Conservation (phyloP, 2,113 vertebrate species). For the Charina bottae region DNA sequence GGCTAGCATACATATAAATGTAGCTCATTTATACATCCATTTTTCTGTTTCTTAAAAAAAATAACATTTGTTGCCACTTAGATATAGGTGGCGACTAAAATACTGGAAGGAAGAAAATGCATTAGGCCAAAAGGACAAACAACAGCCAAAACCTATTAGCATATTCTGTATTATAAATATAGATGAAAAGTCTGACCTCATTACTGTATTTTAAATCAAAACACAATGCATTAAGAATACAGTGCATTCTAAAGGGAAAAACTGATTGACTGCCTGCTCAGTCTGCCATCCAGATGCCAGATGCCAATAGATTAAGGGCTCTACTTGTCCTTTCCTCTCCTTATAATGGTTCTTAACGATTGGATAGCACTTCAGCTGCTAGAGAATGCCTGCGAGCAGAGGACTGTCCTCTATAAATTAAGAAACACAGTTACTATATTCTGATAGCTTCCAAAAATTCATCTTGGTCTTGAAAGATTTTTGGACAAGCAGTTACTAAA, state of each 20-base stretch:
- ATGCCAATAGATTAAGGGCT: not conserved
- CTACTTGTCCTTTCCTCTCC: not conserved
- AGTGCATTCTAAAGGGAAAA: not conserved
- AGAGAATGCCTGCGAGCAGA: not conserved
- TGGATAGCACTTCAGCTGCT: not conserved
- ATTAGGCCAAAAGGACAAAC: not conserved
- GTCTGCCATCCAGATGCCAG: not conserved
- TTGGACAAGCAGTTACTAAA: not conserved
- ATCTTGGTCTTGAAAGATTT: constrained; percentile 3
- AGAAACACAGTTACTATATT: not conserved
- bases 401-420: not conserved
- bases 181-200: not conserved
- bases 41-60: not conserved
- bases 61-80: not conserved
- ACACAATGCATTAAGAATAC: not conserved
- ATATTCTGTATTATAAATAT: not conserved
- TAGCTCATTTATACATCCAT: not conserved
- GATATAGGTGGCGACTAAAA: not conserved
- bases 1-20: not conserved
- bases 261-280: not conserved
- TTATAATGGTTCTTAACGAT: not conserved
- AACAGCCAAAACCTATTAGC: not conserved
- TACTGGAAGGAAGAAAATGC: not conserved
- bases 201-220: not conserved
- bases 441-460: constrained; percentile 2